Evolutionary conservation across 2,888 invertebrate species (phyloP), one percentile per base, ranked within the genome.

Genomic region (Arenicola marina): DNA sequence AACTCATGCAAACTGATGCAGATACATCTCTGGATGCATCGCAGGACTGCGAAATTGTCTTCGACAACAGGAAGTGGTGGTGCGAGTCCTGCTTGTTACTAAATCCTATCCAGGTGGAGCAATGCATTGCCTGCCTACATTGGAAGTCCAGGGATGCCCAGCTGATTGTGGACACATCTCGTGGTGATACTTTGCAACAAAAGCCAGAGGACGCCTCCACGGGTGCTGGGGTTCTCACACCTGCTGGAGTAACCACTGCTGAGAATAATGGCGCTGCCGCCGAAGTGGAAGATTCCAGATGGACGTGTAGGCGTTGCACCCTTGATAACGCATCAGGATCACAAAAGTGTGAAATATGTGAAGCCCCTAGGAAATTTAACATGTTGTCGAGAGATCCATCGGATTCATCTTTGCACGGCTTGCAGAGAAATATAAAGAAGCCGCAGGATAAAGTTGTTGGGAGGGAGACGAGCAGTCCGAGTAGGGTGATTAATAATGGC

Each of bases 11-110:
- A n/a, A n/a, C n/a, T n/a, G n/a, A n/a, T n/a, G n/a, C n/a, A n/a
- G n/a, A n/a, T n/a, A n/a, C n/a, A n/a, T n/a, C n/a, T n/a, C n/a
- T 38, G 18, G 38, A 38, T 38, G 38, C 38, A 18, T 15, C 38
- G 18, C 18, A 11, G 11, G 56, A 56, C 18, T 0, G 26, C 15
- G 38, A 21, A 21, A 21, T 11, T 56, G 56, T 15, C 7, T 7
- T 7, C 7, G 48, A 18, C 15, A 57, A 11, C 24, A 4, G 18
- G 18, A 66, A 66, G 38, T 95, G 94, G 94, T 88, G 91, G 18
- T 95, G 94, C 80, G 88, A 88, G 69, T 91, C 93, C 73, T 95
- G 95, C 79, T 94, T 93, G 1, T 85, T 94, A 60, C 88, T 93
- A 33, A 95, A 95, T 83, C 88, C 89, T 26, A 85, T 87, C 0